phyloP scores from a whole-genome alignment of 2,113 vertebrate species.

The Alligator sinensis region DNA sequence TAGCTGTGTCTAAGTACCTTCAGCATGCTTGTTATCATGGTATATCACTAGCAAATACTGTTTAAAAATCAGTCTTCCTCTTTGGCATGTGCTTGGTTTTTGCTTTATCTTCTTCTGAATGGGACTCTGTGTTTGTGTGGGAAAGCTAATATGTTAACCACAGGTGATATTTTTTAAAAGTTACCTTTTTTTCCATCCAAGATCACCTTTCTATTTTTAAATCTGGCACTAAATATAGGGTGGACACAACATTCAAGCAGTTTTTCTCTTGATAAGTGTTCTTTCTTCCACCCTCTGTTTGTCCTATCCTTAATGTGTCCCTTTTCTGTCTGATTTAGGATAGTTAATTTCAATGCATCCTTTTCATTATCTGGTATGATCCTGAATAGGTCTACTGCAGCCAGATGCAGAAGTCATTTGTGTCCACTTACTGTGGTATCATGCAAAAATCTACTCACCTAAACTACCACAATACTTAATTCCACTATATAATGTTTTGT shows the following conservation, averaged over 20 bases:
- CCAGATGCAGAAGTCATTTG: not conserved
- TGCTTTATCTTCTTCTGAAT: not conserved
- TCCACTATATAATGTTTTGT: not conserved
- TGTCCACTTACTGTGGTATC: not conserved
- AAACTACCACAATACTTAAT: not conserved
- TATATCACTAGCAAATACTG: not conserved
- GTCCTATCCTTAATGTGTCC: not conserved
- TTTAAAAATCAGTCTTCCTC: not conserved
- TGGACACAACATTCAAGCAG: not conserved
- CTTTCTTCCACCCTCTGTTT: not conserved
- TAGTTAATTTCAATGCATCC: not conserved
- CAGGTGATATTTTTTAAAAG: not conserved
- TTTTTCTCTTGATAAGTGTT: not conserved
- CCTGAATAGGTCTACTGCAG: not conserved
- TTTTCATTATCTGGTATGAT: not conserved
- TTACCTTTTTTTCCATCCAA: not conserved
- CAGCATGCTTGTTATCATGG: not conserved
- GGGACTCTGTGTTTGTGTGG: not conserved
- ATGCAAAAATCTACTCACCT: fast-evolving
- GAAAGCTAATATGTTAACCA: not conserved
- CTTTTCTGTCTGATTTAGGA: not conserved
- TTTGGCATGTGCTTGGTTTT: not conserved
- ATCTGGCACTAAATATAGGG: not conserved
- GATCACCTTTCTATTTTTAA: not conserved
- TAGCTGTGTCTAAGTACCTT: not conserved